Base-by-base conservation (phyloP, 2,888 invertebrate genomes). In the Lissocephala sabroskyi region DNA sequence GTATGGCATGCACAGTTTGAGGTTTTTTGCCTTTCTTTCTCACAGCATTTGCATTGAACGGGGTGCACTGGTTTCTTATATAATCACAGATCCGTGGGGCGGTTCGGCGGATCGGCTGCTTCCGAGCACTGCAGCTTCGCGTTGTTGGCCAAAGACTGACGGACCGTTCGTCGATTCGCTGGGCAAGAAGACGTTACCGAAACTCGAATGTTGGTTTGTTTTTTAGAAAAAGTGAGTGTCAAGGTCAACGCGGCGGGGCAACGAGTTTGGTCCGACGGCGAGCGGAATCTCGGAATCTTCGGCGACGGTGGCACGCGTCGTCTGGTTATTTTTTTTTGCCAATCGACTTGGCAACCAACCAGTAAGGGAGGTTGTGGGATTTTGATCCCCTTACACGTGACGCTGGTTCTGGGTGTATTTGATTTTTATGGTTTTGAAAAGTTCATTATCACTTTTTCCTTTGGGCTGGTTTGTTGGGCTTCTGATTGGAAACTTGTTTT, bases 191-290 rank as follows among this genome's bases (percentile, higher is more conserved):
- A 82, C 79, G 78, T 50, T 62, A 58, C 61, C 59, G 45, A 56
- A 58, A 60, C 49, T 53, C 44, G 40, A 42, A 51, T 47, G 36
- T 26, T 43, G 46, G 50, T 50, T 53, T 36, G 50, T 54, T 54
- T 56, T n/a, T 57, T 49, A 71, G 79, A 68, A 74, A 23, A 79
- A 79, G 81, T 79, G 78, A 82, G 83, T 82, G 82, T 83, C 82
- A 82, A 82, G 82, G 82, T 82, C 79, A 75, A 70, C 32, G n/a
- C 39, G 37, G 37, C 43, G 49, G 41, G 33, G 28, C 19, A 26
- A 33, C 43, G 14, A 42, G 19, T 29, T 32, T 32, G 14, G 18
- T 14, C 23, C 16, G n/a, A n/a, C n/a, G n/a, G n/a, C n/a, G n/a
- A n/a, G n/a, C n/a, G n/a, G n/a, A n/a, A 23, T 5, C 23, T 23